A percentile compares a stretch with the other conserved stretches of the same genome.
These are phyloP conservation scores for Lapara coniferarum DNA, from an alignment of 2,888 invertebrate species.

Conservation along the genomic window DNA sequence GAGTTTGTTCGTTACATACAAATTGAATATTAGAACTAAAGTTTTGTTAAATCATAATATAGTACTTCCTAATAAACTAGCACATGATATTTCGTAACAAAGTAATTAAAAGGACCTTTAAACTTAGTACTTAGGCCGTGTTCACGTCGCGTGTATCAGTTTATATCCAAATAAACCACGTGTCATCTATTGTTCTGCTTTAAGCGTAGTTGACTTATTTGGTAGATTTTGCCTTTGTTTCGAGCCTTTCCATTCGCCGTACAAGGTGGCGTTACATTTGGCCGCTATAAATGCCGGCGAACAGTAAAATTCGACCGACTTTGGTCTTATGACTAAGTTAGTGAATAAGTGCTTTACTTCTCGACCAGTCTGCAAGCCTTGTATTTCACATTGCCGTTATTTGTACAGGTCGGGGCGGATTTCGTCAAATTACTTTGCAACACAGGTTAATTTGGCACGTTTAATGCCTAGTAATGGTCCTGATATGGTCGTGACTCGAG, in stretches of 20 bases:
- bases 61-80: conserved; percentile 2
- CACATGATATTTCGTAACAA: neutral
- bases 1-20: conserved; percentile 33
- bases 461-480: conserved; percentile 12
- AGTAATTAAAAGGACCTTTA: conserved; percentile 14
- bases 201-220: conserved; percentile 29
- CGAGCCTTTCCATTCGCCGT: conserved; percentile 26
- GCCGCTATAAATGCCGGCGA: conserved; percentile 21
- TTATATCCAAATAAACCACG: conserved; percentile 27
- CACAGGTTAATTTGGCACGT: neutral
- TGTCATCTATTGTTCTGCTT: conserved; percentile 28
- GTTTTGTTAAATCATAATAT: conserved; percentile 31
- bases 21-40: conserved; percentile 32
- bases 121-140: conserved; percentile 2
- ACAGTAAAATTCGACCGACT: conserved; percentile 25
- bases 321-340: conserved; percentile 29
- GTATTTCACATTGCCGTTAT: conserved; percentile 22
- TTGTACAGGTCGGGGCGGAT: conserved; percentile 14
- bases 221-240: conserved; percentile 29
- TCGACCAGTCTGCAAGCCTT: neutral
- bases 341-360: conserved; percentile 26
- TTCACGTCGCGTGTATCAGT: conserved; percentile 13
- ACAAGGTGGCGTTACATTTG: conserved; percentile 27
- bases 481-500: conserved; percentile 14
- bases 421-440: conserved; percentile 22